A percentile compares a stretch with the other conserved stretches of the same genome.
Conservation (phyloP, 2,797 vertebrate genomes). For the Heliangelus exortis region DNA sequence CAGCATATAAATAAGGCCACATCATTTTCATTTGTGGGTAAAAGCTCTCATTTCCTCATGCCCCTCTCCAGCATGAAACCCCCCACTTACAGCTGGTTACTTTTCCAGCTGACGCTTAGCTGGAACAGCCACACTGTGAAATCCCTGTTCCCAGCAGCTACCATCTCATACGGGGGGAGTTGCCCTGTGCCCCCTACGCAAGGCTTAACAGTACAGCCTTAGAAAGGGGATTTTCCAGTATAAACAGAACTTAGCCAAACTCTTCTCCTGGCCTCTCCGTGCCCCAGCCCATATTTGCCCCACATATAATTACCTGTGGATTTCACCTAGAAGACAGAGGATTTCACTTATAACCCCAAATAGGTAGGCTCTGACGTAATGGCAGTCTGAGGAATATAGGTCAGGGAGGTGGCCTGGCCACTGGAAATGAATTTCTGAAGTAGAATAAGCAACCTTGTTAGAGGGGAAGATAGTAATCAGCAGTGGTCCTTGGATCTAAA, state of each 20-base stretch:
- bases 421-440: constrained; percentile 61
- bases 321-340: constrained; percentile 64
- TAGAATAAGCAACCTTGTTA: constrained; percentile 74
- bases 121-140: constrained; percentile 33
- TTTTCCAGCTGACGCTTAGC: neutral
- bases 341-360: constrained; percentile 69
- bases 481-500: constrained; percentile 69
- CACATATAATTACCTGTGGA: constrained; percentile 61
- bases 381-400: constrained; percentile 71
- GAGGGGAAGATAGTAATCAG: constrained; percentile 73
- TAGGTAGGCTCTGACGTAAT: constrained; percentile 66
- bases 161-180: neutral
- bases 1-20: constrained; percentile 35
- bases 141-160: constrained; percentile 30
- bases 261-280: constrained; percentile 63
- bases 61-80: neutral
- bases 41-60: constrained; percentile 13
- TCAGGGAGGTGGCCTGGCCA: constrained; percentile 74
- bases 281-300: constrained; percentile 63
- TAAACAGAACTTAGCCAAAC: constrained; percentile 63
- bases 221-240: constrained; percentile 71
- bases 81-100: constrained; percentile 28
- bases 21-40: constrained; percentile 46
- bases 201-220: constrained; percentile 55
- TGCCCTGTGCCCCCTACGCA: constrained; percentile 30